Conservation (phyloP, 2,797 vertebrate genomes). For the Lepidocolaptes lacrymiger region DNA sequence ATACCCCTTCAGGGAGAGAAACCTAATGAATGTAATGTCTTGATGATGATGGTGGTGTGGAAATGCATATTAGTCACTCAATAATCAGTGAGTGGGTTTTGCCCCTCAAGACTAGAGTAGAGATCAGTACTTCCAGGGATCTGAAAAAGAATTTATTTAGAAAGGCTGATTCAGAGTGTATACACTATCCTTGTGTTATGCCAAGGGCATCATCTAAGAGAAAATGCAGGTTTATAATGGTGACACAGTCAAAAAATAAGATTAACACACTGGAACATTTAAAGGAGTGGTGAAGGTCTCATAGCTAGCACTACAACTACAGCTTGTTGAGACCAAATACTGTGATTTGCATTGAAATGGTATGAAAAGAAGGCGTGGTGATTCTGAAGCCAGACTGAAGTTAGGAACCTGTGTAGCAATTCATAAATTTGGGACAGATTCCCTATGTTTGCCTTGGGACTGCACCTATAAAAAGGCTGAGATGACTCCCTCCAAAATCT, state of each 20-base stretch:
- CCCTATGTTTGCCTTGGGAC: background rate
- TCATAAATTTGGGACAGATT: background rate
- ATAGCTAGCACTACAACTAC: background rate
- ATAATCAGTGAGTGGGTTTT: background rate
- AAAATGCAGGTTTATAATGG: background rate
- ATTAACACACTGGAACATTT: background rate
- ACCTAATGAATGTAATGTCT: background rate
- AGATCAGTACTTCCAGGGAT: background rate
- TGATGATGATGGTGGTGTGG: background rate
- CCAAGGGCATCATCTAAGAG: background rate
- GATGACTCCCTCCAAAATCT: background rate
- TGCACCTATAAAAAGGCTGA: background rate
- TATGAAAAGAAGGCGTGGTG: background rate
- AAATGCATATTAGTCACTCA: background rate
- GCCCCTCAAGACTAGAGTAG: background rate
- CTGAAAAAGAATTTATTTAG: background rate
- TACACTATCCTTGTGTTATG: background rate
- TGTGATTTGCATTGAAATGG: background rate
- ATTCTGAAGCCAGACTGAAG: background rate
- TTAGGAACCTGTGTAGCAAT: background rate
- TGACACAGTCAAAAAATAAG: background rate
- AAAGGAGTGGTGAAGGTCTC: background rate
- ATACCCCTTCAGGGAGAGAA: background rate
- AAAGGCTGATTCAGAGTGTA: background rate
- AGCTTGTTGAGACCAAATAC: background rate